Base-by-base conservation (phyloP, 2,113 vertebrate genomes). In the Ancistrus triradiatus region DNA sequence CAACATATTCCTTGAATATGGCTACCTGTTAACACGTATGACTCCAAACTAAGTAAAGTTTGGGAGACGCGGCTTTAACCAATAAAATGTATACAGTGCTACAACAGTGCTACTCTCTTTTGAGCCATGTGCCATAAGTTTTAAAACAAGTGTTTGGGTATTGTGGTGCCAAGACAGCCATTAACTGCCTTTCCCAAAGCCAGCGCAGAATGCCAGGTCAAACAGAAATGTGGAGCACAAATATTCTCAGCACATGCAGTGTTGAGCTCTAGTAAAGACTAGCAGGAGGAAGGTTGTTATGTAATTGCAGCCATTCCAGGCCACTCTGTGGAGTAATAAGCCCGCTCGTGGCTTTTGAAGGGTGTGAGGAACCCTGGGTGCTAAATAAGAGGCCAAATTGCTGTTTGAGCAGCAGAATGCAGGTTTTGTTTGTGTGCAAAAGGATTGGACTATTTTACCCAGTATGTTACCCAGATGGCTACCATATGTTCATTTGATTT, bases 401-500 rank as follows among this genome's bases (percentile, higher is more conserved):
- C 65, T 72, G 67, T 57, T 57, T 50, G 19, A 44, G 50, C 69
- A 78, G 63, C 76, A 75, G 82, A 84, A 80, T 64, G 73, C 66
- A 51, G 69, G 63, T 72, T 81, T 82, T 83, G 78, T 84, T 68
- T 69, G 58, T 65, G 56, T 43, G 57, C 55, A 72, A 13, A 35
- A 77, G 74, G 52, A 76, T 79, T 76, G 76, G 68, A 70, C 53
- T 24, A 62, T 73, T 62, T 77, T 77, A 73, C 77, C 67, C 66
- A 63, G 40, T 48, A 13, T 37, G 74, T 77, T 77, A 77, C 81
- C 82, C 83, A 83, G 80, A 84, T 84, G 79, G 81, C 74, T 75
- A 67, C 76, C 80, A 84, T 75, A 83, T 86, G 83, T 78, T 80
- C 63, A 51, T 72, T 81, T 75, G 65, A 76, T 77, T 77, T 82